A percentile compares a stretch with the other conserved stretches of the same genome.
phyloP scores from a whole-genome alignment of 2,888 invertebrate genomes.

The Sinodicranocentrus sp. region DNA sequence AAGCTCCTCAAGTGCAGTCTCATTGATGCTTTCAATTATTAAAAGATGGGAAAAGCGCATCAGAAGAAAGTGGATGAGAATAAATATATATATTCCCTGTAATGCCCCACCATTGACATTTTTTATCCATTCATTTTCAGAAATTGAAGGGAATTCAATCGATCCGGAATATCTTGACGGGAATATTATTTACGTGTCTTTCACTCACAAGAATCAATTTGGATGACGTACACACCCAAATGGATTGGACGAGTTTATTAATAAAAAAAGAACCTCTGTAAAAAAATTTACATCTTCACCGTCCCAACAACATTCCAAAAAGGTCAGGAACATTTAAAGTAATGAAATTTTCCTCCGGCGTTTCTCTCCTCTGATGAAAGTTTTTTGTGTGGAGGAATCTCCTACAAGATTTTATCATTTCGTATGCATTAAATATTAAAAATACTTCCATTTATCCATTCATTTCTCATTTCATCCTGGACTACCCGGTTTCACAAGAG shows the following conservation, averaged over 20 bases:
- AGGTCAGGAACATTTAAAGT: conserved; percentile 29
- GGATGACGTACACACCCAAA: too few relatives aligned
- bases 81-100: background rate
- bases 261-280: too few relatives aligned
- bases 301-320: background rate
- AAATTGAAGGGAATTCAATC: conserved; percentile 9
- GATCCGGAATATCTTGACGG: background rate
- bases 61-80: background rate
- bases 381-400: background rate
- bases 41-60: conserved; percentile 24
- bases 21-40: conserved; percentile 50
- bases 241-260: too few relatives aligned
- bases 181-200: background rate
- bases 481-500: background rate
- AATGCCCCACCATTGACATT: conserved; percentile 17
- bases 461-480: conserved; percentile 10
- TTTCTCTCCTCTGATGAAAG: background rate
- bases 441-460: conserved; percentile 39
- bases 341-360: conserved; percentile 15
- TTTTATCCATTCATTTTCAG: conserved; percentile 7
- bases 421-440: conserved; percentile 58
- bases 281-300: too few relatives aligned
- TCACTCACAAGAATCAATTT: too few relatives aligned
- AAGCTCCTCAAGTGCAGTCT: conserved; percentile 27
- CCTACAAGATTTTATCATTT: conserved; percentile 21